Base-by-base conservation (phyloP, 2,797 vertebrate genomes). In the Rhinogobio ventralis region DNA sequence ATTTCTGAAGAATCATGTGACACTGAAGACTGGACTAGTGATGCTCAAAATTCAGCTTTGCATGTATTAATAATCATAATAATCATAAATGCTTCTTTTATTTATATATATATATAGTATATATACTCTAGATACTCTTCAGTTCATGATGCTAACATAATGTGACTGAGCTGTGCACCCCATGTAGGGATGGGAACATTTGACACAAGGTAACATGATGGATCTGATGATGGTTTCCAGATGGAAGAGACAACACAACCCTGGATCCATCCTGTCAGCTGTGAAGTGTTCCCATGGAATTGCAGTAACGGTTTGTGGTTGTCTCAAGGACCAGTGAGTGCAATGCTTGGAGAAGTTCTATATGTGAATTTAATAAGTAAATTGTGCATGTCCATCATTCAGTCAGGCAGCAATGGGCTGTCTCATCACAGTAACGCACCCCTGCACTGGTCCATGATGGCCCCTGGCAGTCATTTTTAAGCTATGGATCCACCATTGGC, bases 331-430 rank as follows among this genome's bases (percentile, higher is more conserved):
- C 60, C 39, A 33, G 57, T 2, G 39, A 57, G 53, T 17, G 33
- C 17, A 15, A 23, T 64, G 57, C 76, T 45, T 49, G 60, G 11
- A 79, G 10, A 66, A 30, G 76, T 14, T 64, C 57, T 64, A 8
- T 66, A 49, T 79, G 42, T 23, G 39, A 62, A 77, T 62, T 60
- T 66, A 23, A 78, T 66, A 23, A 78, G 76, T 66, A 25, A 79
- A 64, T 78, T 33, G 25, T 46, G 60, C 39, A 78, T 46, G 57
- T 78, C 76, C 60, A 79, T 66, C 76, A 64, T 79, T 49, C 25
- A 79, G 39, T 28, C n/a, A 49, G 76, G 39, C n/a, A 46, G 76
- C 55, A 78, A 46, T 78, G 39, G 39, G 17, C 76, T 45, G 39
- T 78, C 57, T 79, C 57, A 81, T 60, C 53, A 77, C 15, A 77